Evolutionary conservation across 1,140 invertebrate genomes (phyloP).

Genomic region (Drosophila punjabiensis): DNA sequence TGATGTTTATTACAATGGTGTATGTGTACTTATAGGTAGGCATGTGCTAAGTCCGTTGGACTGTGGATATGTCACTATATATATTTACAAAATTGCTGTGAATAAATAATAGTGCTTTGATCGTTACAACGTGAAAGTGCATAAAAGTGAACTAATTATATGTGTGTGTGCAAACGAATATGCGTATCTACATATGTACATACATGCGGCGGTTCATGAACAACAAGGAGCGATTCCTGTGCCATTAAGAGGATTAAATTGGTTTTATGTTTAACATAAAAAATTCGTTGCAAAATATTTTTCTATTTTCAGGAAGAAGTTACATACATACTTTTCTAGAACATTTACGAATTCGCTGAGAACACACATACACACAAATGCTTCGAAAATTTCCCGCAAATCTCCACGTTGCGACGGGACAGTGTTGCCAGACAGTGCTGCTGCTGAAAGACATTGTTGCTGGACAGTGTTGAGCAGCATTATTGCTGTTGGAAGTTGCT

Average conservation of each 20-base stretch:
- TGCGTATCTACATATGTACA: not conserved
- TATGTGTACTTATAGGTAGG: no score
- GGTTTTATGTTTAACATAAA: no score
- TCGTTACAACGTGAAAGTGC: not conserved
- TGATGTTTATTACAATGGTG: no score
- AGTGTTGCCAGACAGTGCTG: not conserved
- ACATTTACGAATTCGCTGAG: no score
- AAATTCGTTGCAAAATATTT: no score
- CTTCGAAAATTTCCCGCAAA: not conserved
- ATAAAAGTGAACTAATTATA: not conserved
- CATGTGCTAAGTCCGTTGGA: no score
- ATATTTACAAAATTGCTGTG: no score
- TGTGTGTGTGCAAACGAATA: slow-evolving; percentile 4
- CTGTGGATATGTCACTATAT: no score
- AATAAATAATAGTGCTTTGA: not conserved
- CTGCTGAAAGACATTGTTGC: not conserved
- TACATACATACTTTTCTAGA: not conserved
- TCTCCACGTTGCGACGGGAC: not conserved
- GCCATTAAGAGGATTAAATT: not conserved
- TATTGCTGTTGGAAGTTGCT: no score
- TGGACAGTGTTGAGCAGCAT: no score
- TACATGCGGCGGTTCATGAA: not conserved
- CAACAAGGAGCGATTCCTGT: slow-evolving; percentile 3
- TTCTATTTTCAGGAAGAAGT: not conserved
- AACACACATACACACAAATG: no score